Conservation (phyloP, 2,888 invertebrate genomes). For the Agonum fuliginosum region DNA sequence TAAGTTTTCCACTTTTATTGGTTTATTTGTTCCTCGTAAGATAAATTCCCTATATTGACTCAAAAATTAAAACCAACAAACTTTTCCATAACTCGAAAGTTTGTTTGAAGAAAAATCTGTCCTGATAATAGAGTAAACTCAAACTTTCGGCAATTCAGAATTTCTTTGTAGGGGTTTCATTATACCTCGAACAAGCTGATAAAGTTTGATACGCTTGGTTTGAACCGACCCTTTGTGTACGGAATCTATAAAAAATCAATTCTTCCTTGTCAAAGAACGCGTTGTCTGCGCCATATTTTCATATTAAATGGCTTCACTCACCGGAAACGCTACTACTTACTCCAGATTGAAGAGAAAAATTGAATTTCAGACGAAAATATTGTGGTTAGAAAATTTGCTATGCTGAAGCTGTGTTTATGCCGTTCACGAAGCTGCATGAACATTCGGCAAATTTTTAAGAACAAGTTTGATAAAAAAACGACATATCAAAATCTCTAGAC, state of each 20-base stretch:
- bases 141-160: slow-evolving; percentile 10
- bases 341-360: neutral
- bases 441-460: too few species aligned
- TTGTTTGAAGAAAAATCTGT: neutral
- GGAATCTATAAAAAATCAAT: slow-evolving; percentile 34
- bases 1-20: neutral
- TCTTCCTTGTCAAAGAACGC: slow-evolving; percentile 1
- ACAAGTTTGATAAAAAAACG: too few species aligned
- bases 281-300: neutral
- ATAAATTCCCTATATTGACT: slow-evolving; percentile 45
- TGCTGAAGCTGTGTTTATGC: too few species aligned
- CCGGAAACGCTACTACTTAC: neutral
- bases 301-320: slow-evolving; percentile 8
- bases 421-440: too few species aligned
- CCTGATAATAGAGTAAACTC: slow-evolving; percentile 39
- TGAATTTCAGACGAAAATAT: neutral
- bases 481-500: too few species aligned
- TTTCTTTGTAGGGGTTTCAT: slow-evolving; percentile 36
- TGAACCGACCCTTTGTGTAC: neutral
- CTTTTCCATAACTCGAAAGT: slow-evolving; percentile 36
- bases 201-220: slow-evolving; percentile 39
- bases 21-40: slow-evolving; percentile 2
- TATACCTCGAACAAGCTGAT: slow-evolving; percentile 6
- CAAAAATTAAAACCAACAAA: slow-evolving; percentile 51
- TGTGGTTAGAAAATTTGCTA: neutral